Conservation (phyloP, 2,888 invertebrate genomes). For the Rhagonycha fulva region DNA sequence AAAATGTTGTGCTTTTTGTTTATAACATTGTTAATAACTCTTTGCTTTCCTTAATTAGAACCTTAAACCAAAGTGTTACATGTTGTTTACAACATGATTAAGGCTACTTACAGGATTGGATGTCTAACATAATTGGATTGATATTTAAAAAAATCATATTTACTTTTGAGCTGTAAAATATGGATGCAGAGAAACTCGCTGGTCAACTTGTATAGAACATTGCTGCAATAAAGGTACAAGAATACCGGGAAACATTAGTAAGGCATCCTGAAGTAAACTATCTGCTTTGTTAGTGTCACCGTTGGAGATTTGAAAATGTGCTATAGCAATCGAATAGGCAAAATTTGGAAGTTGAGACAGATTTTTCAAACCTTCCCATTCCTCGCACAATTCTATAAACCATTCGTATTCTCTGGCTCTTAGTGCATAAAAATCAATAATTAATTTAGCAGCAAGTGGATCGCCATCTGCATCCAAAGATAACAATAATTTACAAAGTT, state of each 20-base stretch:
- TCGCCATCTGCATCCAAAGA: slow-evolving; percentile 76
- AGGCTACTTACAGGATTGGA: too few relatives aligned
- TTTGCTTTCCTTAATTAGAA: slow-evolving; percentile 16
- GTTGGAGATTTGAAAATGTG: slow-evolving; percentile 64
- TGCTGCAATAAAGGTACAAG: slow-evolving; percentile 74
- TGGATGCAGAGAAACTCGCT: slow-evolving; percentile 54
- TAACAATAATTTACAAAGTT: slow-evolving; percentile 82
- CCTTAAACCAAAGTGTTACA: background rate
- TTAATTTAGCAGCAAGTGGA: slow-evolving; percentile 75
- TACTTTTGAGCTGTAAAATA: slow-evolving; percentile 8
- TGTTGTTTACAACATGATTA: too few relatives aligned
- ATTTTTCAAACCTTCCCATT: slow-evolving; percentile 68
- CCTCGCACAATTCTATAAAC: slow-evolving; percentile 58
- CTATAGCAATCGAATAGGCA: slow-evolving; percentile 80
- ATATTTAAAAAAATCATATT: too few relatives aligned
- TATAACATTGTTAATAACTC: background rate
- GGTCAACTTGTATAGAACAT: slow-evolving; percentile 74
- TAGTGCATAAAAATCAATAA: slow-evolving; percentile 83
- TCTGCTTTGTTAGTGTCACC: slow-evolving; percentile 60
- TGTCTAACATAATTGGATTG: too few relatives aligned
- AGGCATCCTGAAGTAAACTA: slow-evolving; percentile 71
- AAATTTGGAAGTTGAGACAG: slow-evolving; percentile 85
- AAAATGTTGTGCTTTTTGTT: too few relatives aligned
- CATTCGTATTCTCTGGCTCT: slow-evolving; percentile 75
- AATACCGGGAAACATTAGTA: slow-evolving; percentile 82